These are phyloP conservation scores for Zoroaster sp. DNA, from an alignment of 53 echinoderm and acorn worm genomes.

Conservation along the genomic window DNA sequence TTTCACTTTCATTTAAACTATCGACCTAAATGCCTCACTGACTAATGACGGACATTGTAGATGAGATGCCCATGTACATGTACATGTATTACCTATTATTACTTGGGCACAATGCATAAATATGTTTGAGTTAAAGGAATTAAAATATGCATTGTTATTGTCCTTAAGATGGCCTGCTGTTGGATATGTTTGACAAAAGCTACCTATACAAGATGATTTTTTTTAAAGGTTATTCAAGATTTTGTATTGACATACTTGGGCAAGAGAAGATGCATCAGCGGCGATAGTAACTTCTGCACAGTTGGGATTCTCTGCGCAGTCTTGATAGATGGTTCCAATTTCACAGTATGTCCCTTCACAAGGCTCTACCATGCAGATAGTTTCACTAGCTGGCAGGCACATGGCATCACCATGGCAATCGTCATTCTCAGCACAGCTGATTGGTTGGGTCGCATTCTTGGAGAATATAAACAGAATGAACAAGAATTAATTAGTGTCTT, in stretches of 20 bases:
- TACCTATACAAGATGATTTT: too few species aligned
- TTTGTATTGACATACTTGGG: background rate
- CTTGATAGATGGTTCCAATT: constrained; percentile 5
- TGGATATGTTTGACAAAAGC: too few species aligned
- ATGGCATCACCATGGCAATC: background rate
- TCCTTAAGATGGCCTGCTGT: too few species aligned
- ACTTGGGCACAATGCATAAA: too few species aligned
- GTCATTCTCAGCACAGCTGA: background rate
- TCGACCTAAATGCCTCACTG: too few species aligned
- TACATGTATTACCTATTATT: too few species aligned
- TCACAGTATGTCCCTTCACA: constrained; percentile 8
- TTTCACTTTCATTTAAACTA: too few species aligned
- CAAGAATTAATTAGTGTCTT: too few species aligned
- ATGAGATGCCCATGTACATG: too few species aligned
- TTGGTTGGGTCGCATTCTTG: background rate
- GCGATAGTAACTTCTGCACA: background rate
- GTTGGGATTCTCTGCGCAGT: background rate
- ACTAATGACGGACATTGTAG: too few species aligned
- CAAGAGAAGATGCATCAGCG: background rate
- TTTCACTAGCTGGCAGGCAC: background rate
- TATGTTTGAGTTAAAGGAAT: too few species aligned
- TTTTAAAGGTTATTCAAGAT: background rate
- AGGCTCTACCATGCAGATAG: background rate
- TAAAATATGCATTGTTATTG: too few species aligned
- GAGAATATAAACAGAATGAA: background rate